Evolutionary conservation across 2,113 vertebrate species (phyloP).

Genomic region (Cyprinodon variegatus): DNA sequence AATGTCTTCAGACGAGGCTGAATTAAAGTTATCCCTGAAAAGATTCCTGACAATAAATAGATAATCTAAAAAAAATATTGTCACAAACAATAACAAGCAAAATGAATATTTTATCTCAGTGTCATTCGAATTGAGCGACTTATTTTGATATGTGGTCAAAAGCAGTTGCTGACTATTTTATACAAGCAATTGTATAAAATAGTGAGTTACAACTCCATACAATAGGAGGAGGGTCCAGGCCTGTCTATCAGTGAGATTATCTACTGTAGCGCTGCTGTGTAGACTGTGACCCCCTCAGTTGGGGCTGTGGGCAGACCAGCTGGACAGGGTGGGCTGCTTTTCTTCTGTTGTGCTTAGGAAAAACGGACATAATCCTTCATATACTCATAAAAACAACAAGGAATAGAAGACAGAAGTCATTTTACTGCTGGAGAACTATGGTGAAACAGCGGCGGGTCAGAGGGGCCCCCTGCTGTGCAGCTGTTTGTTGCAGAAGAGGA

Average conservation of each 20-base stretch:
- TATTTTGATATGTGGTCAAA: not conserved
- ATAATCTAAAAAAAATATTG: too few relatives aligned
- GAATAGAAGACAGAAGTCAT: not conserved
- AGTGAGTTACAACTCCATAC: not conserved
- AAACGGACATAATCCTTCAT: not conserved
- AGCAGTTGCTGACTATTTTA: not conserved
- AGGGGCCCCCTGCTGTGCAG: conserved; percentile 33
- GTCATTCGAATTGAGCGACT: not conserved
- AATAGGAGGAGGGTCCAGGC: not conserved
- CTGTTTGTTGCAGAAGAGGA: conserved; percentile 43
- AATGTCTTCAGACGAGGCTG: too few relatives aligned
- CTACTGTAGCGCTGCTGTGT: not conserved
- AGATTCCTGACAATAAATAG: too few relatives aligned
- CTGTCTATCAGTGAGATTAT: conserved; percentile 8
- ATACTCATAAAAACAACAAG: not conserved
- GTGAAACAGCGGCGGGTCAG: conserved; percentile 60
- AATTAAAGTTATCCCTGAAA: too few relatives aligned
- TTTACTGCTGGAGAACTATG: conserved; percentile 40
- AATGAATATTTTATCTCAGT: too few relatives aligned
- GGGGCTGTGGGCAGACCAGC: not conserved
- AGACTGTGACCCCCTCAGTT: not conserved
- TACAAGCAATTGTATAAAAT: not conserved
- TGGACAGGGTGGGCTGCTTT: conserved; percentile 14
- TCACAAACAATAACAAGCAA: too few relatives aligned
- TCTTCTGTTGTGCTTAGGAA: conserved; percentile 14